Evolutionary conservation across 2,888 invertebrate species (phyloP), one percentile per base, ranked within the genome.

Genomic region (Bellardia bayeri): DNA sequence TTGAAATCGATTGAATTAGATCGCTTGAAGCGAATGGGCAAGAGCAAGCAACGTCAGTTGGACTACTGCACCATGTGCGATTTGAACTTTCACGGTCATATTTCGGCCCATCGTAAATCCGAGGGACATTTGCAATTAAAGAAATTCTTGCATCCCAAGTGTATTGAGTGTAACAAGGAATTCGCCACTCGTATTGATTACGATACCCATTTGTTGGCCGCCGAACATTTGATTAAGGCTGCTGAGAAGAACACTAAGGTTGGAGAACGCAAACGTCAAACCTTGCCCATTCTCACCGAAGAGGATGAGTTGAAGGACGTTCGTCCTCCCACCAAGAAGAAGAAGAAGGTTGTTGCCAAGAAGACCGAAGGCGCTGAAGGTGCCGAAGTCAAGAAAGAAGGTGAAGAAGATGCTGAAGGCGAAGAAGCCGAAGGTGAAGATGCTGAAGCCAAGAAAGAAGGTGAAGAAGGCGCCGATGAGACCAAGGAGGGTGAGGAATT

Each of bases 41-140:
- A 97, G 91, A 95, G 95, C 0, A 95, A 96, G 91, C 95, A 95
- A 84, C 94, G 95, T 78, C 94, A 94, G 82, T 95, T 96, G 87
- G 96, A 96, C 91, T 96, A 97, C 93, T 98, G 98, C 93, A 97
- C 97, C 11, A 98, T 98, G 98, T 98, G 98, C 91, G 97, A 97
- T 92, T 95, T 97, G 93, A 95, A 96, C 90, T 97, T 97, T 94
- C 96, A 97, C 79, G 96, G 96, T 0, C 97, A 97, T 90, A 96
- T 97, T 64, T 96, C 97, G 87, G 95, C 95, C 11, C 97, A 98
- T 93, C 96, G 97, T 90, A 97, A 97, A 90, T 96, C 97, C 5
- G 96, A 97, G 14, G 97, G 97, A 0, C 98, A 98, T 93, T 96
- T 97, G 93, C 96, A 97, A 92, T 94, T 98, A 85, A 98, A 96